phyloP scores from a whole-genome alignment of 2,888 invertebrate species.

The Pollenia labialis region DNA sequence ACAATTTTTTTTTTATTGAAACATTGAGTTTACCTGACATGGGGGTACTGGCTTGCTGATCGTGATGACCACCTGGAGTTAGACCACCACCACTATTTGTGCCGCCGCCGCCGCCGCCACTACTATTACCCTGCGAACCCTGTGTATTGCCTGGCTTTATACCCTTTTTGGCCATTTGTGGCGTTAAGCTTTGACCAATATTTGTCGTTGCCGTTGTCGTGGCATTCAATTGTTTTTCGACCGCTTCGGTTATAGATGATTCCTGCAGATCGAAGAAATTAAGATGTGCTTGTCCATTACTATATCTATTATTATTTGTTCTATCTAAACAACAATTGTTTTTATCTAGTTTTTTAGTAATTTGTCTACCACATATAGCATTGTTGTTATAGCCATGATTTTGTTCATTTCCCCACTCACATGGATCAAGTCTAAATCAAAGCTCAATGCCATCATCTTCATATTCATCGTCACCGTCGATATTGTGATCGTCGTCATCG shows the following conservation, averaged over 20 bases:
- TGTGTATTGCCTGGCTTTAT: constrained; percentile 70
- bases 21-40: constrained; percentile 81
- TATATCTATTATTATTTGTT: constrained; percentile 76
- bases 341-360: constrained; percentile 73
- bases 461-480: constrained; percentile 75
- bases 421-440: constrained; percentile 76
- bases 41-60: constrained; percentile 82
- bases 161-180: constrained; percentile 84
- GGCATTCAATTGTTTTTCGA: constrained; percentile 95
- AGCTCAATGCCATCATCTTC: constrained; percentile 77
- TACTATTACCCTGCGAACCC: constrained; percentile 72
- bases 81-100: constrained; percentile 76
- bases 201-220: constrained; percentile 84
- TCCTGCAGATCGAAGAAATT: constrained; percentile 84
- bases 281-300: constrained; percentile 83
- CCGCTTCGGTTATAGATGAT: constrained; percentile 88
- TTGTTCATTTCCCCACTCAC: constrained; percentile 73
- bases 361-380: constrained; percentile 70
- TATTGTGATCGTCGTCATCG: constrained; percentile 78
- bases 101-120: constrained; percentile 74
- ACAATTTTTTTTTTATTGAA: not conserved
- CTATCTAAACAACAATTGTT: constrained; percentile 71
- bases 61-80: constrained; percentile 79
- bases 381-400: constrained; percentile 75
- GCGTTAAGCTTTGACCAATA: constrained; percentile 82